Conservation (phyloP, 1,140 invertebrate genomes). For the Drosophila seguyi region DNA sequence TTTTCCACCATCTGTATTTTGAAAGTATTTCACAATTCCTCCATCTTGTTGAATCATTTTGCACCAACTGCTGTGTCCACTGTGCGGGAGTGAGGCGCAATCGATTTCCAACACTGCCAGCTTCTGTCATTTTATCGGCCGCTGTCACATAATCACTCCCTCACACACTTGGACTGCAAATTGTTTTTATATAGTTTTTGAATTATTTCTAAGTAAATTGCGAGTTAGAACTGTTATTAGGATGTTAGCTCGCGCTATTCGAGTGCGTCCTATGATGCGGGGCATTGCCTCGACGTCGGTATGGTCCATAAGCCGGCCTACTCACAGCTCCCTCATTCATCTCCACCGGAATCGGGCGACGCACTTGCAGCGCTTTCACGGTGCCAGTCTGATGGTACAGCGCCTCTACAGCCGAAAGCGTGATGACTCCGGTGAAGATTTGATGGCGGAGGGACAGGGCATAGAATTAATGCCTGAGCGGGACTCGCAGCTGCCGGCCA, state of each 20-base stretch:
- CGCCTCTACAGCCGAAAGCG: constrained; percentile 60
- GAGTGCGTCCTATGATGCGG: constrained; percentile 60
- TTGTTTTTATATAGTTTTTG: constrained; percentile 44
- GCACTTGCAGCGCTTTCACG: constrained; percentile 35
- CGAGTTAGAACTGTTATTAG: constrained; percentile 26
- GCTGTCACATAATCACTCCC: constrained; percentile 73
- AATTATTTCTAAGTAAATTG: constrained; percentile 47
- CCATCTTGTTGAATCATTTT: neutral
- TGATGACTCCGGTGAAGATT: constrained; percentile 53
- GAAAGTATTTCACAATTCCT: constrained; percentile 3
- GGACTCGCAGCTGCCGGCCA: constrained; percentile 90
- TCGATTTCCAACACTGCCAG: constrained; percentile 24
- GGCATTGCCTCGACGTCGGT: constrained; percentile 48
- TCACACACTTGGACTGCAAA: constrained; percentile 43
- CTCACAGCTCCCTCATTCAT: constrained; percentile 46
- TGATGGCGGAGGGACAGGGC: constrained; percentile 24
- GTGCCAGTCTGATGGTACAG: constrained; percentile 43
- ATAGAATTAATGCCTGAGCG: constrained; percentile 51
- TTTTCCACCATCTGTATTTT: neutral
- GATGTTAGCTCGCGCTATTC: constrained; percentile 65
- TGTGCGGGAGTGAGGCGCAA: neutral
- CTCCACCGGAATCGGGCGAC: constrained; percentile 28
- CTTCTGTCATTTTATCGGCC: constrained; percentile 61
- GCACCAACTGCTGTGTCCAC: neutral
- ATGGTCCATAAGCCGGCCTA: constrained; percentile 43